Evolutionary conservation across 2,113 vertebrate genomes (phyloP), one percentile per base, ranked within the genome.

Genomic region (Dicaeum eximium): DNA sequence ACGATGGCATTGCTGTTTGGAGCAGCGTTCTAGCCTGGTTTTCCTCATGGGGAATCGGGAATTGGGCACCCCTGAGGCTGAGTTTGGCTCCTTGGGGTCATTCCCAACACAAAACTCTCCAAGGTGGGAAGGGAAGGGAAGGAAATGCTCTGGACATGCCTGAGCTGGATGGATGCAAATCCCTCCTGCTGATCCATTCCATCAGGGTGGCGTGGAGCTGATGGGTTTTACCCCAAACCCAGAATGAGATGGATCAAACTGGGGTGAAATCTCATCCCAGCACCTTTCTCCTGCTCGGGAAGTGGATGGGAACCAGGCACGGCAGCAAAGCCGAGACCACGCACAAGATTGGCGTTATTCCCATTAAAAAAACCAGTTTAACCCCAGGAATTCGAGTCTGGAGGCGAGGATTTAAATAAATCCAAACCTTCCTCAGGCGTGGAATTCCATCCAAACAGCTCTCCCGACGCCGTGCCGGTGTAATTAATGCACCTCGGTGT

Each of bases 391-490:
- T 92, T 71, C 1, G 8, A 42, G 61, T 44, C 86, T 53, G 65
- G 74, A 95, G 88, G 69, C 9, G 2, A 87, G 70, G 56, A 64
- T 90, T 86, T 64, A 77, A 90, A 81, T 51, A 51, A 81, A 70
- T 42, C 77, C 42, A 7, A 93, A 48, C 80, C 47, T 85, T 88
- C 85, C 67, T 56, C 35, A 2, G 80, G 88, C 28, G 11, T 61
- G 91, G 80, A 93, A 89, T 91, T 70, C 67, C 66, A 88, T 79
- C 84, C 79, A 65, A 74, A 74, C 45, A 71, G 51, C 71, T 80
- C 61, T 66, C 74, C 22, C 7, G 8, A 58, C 9, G 48, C 91
- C 40, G 16, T 24, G 30, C 37, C 3, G 1, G 56, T 12, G 64
- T 37, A 81, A 79, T 88, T 85, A 81, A 57, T 27, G 38, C 79